A percentile compares a stretch with the other conserved stretches of the same genome.
phyloP scores from a whole-genome alignment of 2,113 vertebrate species.

The Hippocampus mohnikei region DNA sequence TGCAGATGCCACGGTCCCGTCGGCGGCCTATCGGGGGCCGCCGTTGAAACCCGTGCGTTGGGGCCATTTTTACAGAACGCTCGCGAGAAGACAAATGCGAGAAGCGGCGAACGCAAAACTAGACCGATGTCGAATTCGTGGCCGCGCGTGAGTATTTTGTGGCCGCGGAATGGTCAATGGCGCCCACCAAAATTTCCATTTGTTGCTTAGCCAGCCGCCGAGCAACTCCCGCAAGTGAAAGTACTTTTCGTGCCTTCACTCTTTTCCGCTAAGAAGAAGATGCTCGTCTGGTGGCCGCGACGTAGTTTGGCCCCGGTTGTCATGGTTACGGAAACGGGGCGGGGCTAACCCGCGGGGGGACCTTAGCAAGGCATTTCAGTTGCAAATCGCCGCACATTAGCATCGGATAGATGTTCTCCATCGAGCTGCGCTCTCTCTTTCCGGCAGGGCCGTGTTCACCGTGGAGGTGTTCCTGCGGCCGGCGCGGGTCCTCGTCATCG shows the following conservation, averaged over 20 bases:
- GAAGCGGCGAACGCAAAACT: background rate
- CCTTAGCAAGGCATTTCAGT: background rate
- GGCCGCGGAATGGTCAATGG: too few species aligned
- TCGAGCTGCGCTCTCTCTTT: constrained; percentile 26
- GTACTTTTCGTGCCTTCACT: too few species aligned
- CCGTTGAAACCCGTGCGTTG: constrained; percentile 54
- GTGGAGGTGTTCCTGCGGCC: constrained; percentile 89
- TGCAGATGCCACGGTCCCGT: constrained; percentile 62
- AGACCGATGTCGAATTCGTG: too few species aligned
- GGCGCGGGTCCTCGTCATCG: constrained; percentile 83
- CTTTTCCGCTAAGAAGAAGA: too few species aligned
- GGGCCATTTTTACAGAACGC: constrained; percentile 44
- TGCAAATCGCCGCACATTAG: background rate
- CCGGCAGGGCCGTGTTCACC: constrained; percentile 83
- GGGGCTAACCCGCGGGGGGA: too few species aligned
- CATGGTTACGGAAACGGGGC: too few species aligned
- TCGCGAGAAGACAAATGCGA: constrained; percentile 8
- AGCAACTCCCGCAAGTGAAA: too few species aligned
- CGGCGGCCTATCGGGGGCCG: constrained; percentile 56
- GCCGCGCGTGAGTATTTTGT: background rate
- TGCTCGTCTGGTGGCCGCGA: too few species aligned
- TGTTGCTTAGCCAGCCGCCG: too few species aligned
- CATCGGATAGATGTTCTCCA: background rate
- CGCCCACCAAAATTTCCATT: too few species aligned
- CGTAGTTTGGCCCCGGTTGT: too few species aligned